Evolutionary conservation across 2,797 vertebrate species (phyloP), one percentile per base, ranked within the genome.

Genomic region (Coregonus suidteri): DNA sequence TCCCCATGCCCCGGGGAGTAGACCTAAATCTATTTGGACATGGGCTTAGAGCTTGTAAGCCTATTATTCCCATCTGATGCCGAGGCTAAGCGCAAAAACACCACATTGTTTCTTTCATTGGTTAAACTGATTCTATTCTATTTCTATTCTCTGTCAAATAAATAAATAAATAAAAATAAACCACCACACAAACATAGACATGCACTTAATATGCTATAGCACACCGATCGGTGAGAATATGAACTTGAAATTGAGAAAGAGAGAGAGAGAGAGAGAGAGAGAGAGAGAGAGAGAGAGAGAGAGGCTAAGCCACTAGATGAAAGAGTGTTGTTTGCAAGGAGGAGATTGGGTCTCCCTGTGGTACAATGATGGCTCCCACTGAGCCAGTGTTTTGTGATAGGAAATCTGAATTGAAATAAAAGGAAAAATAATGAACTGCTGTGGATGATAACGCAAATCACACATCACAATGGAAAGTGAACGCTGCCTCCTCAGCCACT

Each of bases 41-140:
- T 84, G 74, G 83, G 89, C 86, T 94, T 91, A 94, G 82, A 74
- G 84, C 77, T 80, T 93, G 91, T 94, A 93, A 94, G 93, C 92
- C 88, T 91, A 92, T 94, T 92, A 93, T 91, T 90, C 85, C 86
- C 92, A 89, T 92, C 90, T 90, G 91, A 91, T 92, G 91, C 88
- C 37, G 37, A 74, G 71, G 77, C 81, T 82, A 80, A 79, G 84
- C 77, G 79, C 80, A 86, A 87, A 90, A 91, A 90, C 90, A 89
- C 74, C 88, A 85, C 90, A 88, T 82, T 85, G 85, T 83, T 83
- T 77, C 75, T 71, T 78, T 47, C 41, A 85, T 88, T 83, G 75
- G 83, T 74, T 41, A 72, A 78, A 74, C 37, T 80, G 82, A 82
- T 85, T 81, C 68, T 77, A 86, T 77, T 79, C 68, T 72, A 77